A percentile compares a stretch with the other conserved stretches of the same genome.
Conservation (phyloP, 2,888 invertebrate species). For the Pandemis corylana region DNA sequence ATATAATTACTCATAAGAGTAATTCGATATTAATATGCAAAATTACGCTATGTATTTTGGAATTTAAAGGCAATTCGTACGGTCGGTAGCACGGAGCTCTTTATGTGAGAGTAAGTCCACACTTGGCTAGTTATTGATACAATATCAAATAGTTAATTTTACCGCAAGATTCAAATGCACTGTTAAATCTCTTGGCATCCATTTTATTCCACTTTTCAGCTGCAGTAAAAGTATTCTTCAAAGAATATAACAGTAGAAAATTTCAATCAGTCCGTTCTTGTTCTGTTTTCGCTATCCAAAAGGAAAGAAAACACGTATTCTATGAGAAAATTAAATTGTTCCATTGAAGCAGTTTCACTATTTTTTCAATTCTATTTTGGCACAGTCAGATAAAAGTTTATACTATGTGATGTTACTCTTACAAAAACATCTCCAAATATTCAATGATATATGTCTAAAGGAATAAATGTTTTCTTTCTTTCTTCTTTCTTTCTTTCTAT, state of each 20-base stretch:
- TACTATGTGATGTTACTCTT: no score
- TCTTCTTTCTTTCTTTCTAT: no score
- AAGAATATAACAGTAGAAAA: constrained; percentile 1
- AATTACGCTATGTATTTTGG: no score
- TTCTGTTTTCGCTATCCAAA: constrained; percentile 1
- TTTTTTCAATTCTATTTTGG: neutral
- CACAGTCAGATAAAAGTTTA: neutral
- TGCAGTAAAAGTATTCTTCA: neutral
- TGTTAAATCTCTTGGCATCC: neutral
- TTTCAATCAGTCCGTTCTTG: constrained; percentile 6
- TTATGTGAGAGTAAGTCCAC: no score
- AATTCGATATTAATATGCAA: no score
- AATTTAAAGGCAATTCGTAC: no score
- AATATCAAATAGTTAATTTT: neutral
- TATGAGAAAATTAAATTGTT: constrained; percentile 3
- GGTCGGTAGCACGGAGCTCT: no score
- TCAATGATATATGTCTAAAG: no score
- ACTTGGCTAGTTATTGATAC: no score
- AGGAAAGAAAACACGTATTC: constrained; percentile 8
- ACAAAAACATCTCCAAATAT: no score
- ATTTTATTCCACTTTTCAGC: neutral
- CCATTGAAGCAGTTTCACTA: constrained; percentile 4
- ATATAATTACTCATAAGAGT: no score
- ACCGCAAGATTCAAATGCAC: neutral
- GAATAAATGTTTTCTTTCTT: no score